phyloP scores from a whole-genome alignment of 2,113 vertebrate genomes.

The Aptenodytes forsteri region DNA sequence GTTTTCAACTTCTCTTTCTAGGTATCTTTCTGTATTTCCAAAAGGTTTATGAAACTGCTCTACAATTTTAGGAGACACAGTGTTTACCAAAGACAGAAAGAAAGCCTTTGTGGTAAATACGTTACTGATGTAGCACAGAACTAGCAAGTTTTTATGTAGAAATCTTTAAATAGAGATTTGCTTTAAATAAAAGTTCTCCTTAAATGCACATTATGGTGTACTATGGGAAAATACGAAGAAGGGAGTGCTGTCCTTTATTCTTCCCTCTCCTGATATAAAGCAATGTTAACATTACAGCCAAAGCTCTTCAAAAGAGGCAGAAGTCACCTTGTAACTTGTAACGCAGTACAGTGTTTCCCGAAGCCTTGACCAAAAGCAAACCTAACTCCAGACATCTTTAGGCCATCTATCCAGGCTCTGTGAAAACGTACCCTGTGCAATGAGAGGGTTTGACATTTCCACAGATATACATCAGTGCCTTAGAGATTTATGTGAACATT shows the following conservation, averaged over 20 bases:
- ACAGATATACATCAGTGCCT: background rate
- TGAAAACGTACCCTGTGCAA: background rate
- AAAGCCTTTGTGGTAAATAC: background rate
- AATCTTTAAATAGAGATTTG: background rate
- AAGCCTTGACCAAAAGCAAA: background rate
- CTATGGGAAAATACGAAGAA: background rate
- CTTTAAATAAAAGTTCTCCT: background rate
- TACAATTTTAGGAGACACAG: background rate
- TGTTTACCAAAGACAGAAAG: background rate
- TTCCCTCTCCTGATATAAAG: background rate
- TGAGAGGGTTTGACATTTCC: conserved; percentile 33
- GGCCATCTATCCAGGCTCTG: background rate
- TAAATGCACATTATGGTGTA: background rate
- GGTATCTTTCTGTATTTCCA: background rate
- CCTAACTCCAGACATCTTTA: background rate
- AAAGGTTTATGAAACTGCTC: background rate
- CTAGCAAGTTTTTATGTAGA: background rate
- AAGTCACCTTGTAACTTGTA: background rate
- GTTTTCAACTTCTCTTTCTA: background rate
- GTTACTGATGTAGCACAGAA: background rate
- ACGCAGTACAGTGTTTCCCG: background rate
- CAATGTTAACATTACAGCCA: background rate
- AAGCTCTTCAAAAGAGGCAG: background rate
- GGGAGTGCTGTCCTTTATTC: background rate
- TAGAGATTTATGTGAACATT: background rate